These are phyloP conservation scores for Branchellion lobata DNA, from an alignment of 2,888 invertebrate species.

Conservation along the genomic window DNA sequence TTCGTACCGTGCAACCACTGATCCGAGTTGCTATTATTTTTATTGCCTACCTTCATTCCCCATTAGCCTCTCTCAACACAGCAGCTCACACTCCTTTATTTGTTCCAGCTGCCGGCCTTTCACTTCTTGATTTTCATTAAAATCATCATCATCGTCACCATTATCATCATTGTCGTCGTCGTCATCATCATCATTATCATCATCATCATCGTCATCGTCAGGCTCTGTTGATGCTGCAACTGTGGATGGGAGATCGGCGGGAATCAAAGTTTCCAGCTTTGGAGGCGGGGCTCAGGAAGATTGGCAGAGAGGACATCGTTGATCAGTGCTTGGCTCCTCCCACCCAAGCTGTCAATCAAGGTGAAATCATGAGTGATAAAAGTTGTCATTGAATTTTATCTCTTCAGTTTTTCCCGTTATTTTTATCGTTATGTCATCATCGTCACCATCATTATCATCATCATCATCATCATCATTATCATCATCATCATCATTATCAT, in stretches of 20 bases:
- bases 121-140: background rate
- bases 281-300: slow-evolving; percentile 43
- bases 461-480: background rate
- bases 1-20: too few relatives aligned
- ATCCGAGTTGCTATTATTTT: too few relatives aligned
- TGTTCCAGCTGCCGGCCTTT: too few relatives aligned
- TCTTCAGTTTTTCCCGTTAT: too few relatives aligned
- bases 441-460: background rate
- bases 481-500: slow-evolving; percentile 15
- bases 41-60: too few relatives aligned
- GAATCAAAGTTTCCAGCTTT: slow-evolving; percentile 66
- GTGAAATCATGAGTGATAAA: too few relatives aligned
- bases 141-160: background rate
- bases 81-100: too few relatives aligned
- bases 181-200: background rate
- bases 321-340: too few relatives aligned
- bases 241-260: slow-evolving; percentile 86
- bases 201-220: slow-evolving; percentile 58
- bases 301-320: slow-evolving; percentile 48
- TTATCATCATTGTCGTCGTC: background rate
- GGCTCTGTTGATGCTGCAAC: slow-evolving; percentile 85
- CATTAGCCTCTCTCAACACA: too few relatives aligned
- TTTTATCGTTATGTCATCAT: too few relatives aligned
- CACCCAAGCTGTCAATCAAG: too few relatives aligned
- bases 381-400: too few relatives aligned